Conservation (phyloP, 2,888 invertebrate species). For the Phoronis australis region DNA sequence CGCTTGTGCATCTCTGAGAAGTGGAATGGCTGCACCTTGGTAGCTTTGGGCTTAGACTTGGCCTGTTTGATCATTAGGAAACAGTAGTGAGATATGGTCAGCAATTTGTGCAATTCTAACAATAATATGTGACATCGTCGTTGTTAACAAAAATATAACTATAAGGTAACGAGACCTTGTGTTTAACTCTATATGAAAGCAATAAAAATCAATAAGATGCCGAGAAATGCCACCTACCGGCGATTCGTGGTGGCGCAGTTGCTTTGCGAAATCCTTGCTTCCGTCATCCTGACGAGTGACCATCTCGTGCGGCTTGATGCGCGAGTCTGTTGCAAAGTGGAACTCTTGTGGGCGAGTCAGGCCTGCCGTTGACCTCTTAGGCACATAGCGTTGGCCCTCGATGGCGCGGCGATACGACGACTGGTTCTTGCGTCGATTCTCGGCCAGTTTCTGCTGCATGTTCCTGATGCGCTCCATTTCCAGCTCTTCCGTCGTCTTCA, state of each 20-base stretch:
- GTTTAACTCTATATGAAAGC: no score
- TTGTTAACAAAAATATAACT: no score
- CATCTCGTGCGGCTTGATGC: slow-evolving; percentile 27
- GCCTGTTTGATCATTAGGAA: no score
- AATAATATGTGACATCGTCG: no score
- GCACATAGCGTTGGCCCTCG: slow-evolving; percentile 14
- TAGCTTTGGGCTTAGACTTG: no score
- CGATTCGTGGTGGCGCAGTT: slow-evolving; percentile 21
- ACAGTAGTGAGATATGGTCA: no score
- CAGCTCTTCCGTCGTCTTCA: slow-evolving; percentile 36
- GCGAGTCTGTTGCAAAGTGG: slow-evolving; percentile 36
- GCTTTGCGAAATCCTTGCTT: slow-evolving; percentile 24
- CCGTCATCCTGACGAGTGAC: slow-evolving; percentile 12
- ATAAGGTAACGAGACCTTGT: no score
- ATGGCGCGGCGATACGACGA: slow-evolving; percentile 29
- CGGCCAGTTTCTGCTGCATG: slow-evolving; percentile 27
- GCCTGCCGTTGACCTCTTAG: slow-evolving; percentile 4
- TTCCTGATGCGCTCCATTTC: slow-evolving; percentile 37
- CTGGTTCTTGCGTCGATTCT: slow-evolving; percentile 28
- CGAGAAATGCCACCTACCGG: no score
- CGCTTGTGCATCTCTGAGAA: slow-evolving; percentile 23
- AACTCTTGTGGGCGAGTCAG: slow-evolving; percentile 33
- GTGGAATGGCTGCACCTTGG: slow-evolving; percentile 43
- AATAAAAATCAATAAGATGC: no score
- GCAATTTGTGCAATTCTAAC: no score